Evolutionary conservation across 2,113 vertebrate genomes (phyloP).

Genomic region (Toxostoma redivivum): DNA sequence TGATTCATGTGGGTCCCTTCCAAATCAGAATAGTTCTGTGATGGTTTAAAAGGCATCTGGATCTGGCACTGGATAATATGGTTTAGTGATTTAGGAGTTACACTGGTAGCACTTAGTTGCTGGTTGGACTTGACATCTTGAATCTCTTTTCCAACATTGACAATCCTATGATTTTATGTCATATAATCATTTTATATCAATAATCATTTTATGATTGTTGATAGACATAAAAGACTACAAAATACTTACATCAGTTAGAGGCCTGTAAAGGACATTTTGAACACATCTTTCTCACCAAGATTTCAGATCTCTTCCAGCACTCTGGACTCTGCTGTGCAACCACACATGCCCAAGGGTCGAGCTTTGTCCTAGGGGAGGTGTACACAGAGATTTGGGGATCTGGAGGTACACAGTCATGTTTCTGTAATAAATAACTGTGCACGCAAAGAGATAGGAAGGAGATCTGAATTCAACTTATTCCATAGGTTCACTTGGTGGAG

Average conservation of each 20-base stretch:
- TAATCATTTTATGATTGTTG: too few species aligned
- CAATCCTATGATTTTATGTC: neutral
- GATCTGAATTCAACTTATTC: neutral
- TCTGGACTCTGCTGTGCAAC: neutral
- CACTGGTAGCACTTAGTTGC: neutral
- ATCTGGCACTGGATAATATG: neutral
- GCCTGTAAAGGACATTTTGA: neutral
- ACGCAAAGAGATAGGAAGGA: neutral
- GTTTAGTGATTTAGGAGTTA: neutral
- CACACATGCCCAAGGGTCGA: fast-evolving
- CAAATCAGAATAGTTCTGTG: neutral
- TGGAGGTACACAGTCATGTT: neutral
- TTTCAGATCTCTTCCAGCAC: neutral
- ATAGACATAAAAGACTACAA: neutral
- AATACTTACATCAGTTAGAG: neutral
- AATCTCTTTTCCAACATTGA: neutral
- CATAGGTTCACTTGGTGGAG: neutral
- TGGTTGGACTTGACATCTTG: neutral
- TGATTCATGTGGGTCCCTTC: neutral
- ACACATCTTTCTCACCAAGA: neutral
- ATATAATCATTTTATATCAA: too few species aligned
- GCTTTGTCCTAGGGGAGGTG: neutral
- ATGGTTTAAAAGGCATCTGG: neutral
- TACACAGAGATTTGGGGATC: neutral
- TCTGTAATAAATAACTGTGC: neutral